Base-by-base conservation (phyloP, 2,888 invertebrate genomes). In the Odontomyia ornata region DNA sequence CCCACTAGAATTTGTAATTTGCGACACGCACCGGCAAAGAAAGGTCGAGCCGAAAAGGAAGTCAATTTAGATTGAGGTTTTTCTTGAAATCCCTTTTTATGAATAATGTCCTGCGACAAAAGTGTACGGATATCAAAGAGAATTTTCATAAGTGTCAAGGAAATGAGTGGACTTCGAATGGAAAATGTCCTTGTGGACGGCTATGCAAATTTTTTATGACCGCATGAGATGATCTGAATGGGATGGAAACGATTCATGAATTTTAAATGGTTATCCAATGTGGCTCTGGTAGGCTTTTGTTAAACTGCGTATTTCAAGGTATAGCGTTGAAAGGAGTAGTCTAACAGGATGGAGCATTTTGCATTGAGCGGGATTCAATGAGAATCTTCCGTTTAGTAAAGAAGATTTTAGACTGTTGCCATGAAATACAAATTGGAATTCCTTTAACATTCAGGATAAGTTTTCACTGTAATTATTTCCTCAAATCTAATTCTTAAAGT, bases 21-120 rank as follows among this genome's bases (percentile, higher is more conserved):
- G 7, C 23, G 4, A 23, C 4, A 60, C 57, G 4, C 57, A 18
- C 2, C 9, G 57, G 23, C 57, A 5, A 60, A 60, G 18, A 67
- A 67, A 67, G 67, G 67, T 43, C 46, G 15, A 67, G 21, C 21
- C n/a, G 21, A 36, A 67, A 67, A 67, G 21, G 67, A 43, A 23
- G 57, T 60, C 57, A 60, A 67, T 43, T 25, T 67, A 23, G 43
- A 67, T 43, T 67, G 67, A 67, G 67, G 67, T 67, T 67, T 67
- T 60, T 36, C 67, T 28, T 7, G 36, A 67, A 67, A 67, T 43
- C 67, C 46, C 67, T 67, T 67, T 67, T 67, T 67, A 67, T 67
- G 67, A 43, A 67, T 36, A 36, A 67, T 64, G 64, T 64, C 25
- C 27, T 23, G 30, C 28, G 64, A 64, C 64, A 64, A 64, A 64